Conservation (phyloP, 2,888 invertebrate genomes). For the Homarus gammarus region DNA sequence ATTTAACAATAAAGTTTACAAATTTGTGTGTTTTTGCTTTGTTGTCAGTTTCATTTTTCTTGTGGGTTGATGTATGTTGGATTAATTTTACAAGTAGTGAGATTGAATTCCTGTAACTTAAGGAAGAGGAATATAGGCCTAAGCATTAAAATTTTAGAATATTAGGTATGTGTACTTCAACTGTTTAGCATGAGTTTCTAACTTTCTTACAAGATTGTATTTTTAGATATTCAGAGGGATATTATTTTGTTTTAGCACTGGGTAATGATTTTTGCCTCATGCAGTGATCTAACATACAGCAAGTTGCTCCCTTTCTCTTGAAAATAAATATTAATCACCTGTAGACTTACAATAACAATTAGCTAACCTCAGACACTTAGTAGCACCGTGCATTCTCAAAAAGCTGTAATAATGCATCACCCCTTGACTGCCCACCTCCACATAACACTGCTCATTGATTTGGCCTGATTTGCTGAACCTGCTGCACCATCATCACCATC, state of each 20-base stretch:
- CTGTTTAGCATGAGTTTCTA: neutral
- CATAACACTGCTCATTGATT: constrained; percentile 34
- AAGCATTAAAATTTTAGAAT: neutral
- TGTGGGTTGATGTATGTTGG: neutral
- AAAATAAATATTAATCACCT: neutral
- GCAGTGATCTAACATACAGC: neutral
- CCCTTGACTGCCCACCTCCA: neutral
- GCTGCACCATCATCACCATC: constrained; percentile 39
- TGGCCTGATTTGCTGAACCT: constrained; percentile 29
- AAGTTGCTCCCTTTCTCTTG: neutral
- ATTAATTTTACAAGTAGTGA: neutral
- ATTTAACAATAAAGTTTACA: no score
- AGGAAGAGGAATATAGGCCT: neutral
- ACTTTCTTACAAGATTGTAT: neutral
- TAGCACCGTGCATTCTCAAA: neutral
- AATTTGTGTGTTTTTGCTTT: no score
- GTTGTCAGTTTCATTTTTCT: neutral
- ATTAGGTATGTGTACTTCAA: neutral
- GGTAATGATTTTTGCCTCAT: neutral
- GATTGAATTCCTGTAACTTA: neutral
- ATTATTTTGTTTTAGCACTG: neutral
- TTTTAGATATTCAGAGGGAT: neutral
- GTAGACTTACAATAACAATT: neutral
- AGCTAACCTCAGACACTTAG: neutral
- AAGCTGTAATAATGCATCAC: constrained; percentile 12